Conservation (phyloP, 2,888 invertebrate species). For the Branchellion lobata region DNA sequence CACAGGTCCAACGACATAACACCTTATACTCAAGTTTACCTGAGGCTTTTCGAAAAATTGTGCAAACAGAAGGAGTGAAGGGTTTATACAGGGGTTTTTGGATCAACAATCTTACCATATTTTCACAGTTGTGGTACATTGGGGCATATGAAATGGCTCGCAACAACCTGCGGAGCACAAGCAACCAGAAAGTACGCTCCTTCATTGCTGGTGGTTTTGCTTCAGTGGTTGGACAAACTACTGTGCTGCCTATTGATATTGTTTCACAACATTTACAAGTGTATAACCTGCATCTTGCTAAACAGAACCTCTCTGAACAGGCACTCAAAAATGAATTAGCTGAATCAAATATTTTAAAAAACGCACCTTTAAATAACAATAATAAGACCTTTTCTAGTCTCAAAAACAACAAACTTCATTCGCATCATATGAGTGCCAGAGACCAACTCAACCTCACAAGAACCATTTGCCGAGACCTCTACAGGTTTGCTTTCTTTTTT, state of each 20-base stretch:
- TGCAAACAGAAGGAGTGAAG: slow-evolving; percentile 76
- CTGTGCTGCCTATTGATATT: slow-evolving; percentile 93
- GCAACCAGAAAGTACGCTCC: slow-evolving; percentile 65
- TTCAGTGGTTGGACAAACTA: slow-evolving; percentile 85
- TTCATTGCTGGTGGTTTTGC: slow-evolving; percentile 86
- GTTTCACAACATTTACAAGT: slow-evolving; percentile 96
- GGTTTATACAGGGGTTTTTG: slow-evolving; percentile 92
- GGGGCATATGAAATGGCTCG: slow-evolving; percentile 89
- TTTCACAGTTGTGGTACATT: slow-evolving; percentile 70
- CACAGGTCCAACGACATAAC: slow-evolving; percentile 40
- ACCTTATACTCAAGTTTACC: slow-evolving; percentile 76
- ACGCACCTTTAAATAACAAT: not conserved
- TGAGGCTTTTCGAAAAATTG: slow-evolving; percentile 86
- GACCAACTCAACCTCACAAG: not conserved
- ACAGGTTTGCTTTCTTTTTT: no score
- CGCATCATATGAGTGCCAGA: not conserved
- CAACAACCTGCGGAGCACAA: slow-evolving; percentile 72
- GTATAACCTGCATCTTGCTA: slow-evolving; percentile 66
- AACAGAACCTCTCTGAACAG: slow-evolving; percentile 14
- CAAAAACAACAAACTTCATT: not conserved
- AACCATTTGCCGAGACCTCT: not conserved
- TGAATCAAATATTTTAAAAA: not conserved
- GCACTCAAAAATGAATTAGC: not conserved
- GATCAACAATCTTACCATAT: slow-evolving; percentile 80
- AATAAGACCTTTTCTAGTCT: not conserved